Conservation (phyloP, 37 sponge, comb jelly and placozoan genomes). For the Halichondria panicea region DNA sequence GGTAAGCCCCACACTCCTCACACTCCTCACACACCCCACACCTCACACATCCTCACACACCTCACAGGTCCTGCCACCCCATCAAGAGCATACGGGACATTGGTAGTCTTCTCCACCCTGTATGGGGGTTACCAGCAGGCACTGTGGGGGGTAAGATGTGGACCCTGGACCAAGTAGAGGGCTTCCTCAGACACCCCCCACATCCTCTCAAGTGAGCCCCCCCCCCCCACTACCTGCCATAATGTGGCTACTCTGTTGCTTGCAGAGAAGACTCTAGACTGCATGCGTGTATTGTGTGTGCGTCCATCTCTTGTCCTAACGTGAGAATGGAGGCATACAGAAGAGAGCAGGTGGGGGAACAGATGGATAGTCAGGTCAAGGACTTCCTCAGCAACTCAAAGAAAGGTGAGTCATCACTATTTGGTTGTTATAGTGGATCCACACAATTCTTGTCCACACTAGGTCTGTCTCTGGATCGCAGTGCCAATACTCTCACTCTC, state of each 20-base stretch:
- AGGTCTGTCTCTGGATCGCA: conserved; percentile 30
- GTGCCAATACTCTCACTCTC: conserved; percentile 37
- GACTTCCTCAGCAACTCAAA: conserved; percentile 64
- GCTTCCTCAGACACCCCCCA: conserved; percentile 76
- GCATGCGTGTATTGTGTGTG: conserved; percentile 83
- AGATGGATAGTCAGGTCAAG: conserved; percentile 67
- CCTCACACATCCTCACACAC: not conserved
- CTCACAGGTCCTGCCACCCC: conserved; percentile 37
- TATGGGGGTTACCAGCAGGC: conserved; percentile 70
- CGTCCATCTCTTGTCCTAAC: conserved; percentile 81
- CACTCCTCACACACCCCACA: not conserved
- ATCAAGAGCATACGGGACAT: conserved; percentile 71
- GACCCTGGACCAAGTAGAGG: conserved; percentile 66
- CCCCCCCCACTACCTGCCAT: not conserved
- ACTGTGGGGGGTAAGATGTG: conserved; percentile 54
- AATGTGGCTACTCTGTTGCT: not conserved
- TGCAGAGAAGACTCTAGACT: conserved; percentile 72
- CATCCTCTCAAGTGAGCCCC: conserved; percentile 47
- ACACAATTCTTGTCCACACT: not conserved
- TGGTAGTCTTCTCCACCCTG: conserved; percentile 56
- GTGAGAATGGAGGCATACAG: conserved; percentile 63
- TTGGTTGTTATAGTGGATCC: too few relatives aligned
- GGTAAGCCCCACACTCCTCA: conserved; percentile 9
- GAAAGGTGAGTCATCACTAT: conserved; percentile 76
- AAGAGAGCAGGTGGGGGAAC: conserved; percentile 23